These are phyloP conservation scores for Caenorhabditis angaria DNA, from an alignment of 2,888 invertebrate genomes.

Conservation along the genomic window DNA sequence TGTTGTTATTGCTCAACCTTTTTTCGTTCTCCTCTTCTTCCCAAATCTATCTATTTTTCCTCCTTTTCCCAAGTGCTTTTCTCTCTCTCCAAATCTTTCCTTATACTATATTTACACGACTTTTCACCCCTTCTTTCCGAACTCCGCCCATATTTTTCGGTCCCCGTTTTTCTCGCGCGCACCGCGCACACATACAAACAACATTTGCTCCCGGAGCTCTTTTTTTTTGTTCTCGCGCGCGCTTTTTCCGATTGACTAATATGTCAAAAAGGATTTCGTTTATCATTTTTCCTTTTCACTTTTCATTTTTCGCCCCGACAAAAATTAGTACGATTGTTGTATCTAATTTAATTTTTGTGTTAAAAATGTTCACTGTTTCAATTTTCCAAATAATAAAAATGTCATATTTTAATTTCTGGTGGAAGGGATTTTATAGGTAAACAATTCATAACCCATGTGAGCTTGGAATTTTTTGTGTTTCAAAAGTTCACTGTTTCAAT, in stretches of 20 bases:
- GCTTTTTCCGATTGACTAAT: background rate
- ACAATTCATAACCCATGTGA: no score
- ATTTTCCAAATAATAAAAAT: background rate
- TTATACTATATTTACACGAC: conserved; percentile 39
- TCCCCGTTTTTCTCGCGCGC: background rate
- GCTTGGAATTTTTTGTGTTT: background rate
- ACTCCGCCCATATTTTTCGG: background rate
- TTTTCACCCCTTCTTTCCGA: conserved; percentile 35
- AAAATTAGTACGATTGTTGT: background rate
- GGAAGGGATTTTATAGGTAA: no score
- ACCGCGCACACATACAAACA: conserved; percentile 5
- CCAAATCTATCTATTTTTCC: background rate
- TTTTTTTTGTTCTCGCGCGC: background rate
- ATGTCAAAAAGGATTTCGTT: background rate
- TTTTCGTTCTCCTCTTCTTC: conserved; percentile 1
- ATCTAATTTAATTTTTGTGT: background rate
- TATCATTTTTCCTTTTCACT: background rate
- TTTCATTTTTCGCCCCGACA: conserved; percentile 15
- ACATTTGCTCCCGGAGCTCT: background rate
- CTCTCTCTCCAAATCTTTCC: conserved; percentile 7
- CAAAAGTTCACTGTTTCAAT: no score
- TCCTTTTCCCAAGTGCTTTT: conserved; percentile 8
- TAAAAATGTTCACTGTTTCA: background rate
- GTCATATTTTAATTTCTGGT: no score
- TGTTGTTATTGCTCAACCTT: background rate